phyloP scores from a whole-genome alignment of 2,113 vertebrate species.

The Peromyscus polionotus region DNA sequence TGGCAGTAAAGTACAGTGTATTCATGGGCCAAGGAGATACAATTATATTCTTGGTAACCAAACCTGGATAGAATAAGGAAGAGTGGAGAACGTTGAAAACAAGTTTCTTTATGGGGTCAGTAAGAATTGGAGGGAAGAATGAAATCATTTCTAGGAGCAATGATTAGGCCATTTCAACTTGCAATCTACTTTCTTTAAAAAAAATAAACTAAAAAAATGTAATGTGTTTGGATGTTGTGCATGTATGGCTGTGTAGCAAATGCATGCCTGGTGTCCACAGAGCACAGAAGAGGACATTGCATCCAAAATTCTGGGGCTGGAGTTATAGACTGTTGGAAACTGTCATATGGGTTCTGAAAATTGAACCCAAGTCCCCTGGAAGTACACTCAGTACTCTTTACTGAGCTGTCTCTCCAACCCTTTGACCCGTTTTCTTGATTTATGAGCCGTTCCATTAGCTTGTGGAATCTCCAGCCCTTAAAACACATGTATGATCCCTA shows the following conservation, averaged over 20 bases:
- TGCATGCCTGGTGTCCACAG: neutral
- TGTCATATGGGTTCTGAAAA: neutral
- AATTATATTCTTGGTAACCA: neutral
- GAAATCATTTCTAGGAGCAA: neutral
- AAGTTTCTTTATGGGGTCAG: neutral
- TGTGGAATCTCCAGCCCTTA: neutral
- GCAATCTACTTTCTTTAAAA: neutral
- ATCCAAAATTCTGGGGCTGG: neutral
- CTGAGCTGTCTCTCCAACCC: neutral
- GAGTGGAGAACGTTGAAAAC: neutral
- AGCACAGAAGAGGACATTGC: neutral
- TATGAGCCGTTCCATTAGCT: neutral
- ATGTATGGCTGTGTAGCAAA: neutral
- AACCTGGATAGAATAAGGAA: neutral
- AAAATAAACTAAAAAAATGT: neutral
- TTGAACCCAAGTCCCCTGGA: too few relatives aligned
- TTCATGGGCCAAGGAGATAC: neutral
- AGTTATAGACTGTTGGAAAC: neutral
- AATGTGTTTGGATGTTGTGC: neutral
- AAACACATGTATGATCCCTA: neutral
- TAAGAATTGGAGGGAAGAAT: neutral
- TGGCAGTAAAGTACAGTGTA: neutral
- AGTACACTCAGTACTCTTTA: neutral
- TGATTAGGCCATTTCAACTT: neutral
- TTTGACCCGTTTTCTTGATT: neutral